Conservation (phyloP, 2,113 vertebrate genomes). For the Colossoma macropomum region DNA sequence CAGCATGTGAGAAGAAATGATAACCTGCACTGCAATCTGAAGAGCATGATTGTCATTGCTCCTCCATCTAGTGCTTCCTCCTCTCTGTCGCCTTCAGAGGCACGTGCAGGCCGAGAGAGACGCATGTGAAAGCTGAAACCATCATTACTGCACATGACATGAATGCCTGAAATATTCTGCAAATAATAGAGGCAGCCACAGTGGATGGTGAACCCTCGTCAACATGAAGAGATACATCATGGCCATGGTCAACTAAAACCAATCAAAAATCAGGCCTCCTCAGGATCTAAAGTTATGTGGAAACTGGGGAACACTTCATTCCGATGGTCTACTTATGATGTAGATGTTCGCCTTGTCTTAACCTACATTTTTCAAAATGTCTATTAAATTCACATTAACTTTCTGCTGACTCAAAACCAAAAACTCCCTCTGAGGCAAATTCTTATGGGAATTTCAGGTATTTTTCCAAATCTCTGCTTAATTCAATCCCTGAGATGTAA, state of each 20-base stretch:
- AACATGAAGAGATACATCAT: not conserved
- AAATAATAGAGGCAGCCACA: not conserved
- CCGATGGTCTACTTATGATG: not conserved
- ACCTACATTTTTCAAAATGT: too few species aligned
- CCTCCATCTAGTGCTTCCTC: not conserved
- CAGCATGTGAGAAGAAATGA: not conserved
- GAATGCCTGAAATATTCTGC: not conserved
- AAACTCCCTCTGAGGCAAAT: too few species aligned
- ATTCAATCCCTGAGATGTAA: too few species aligned
- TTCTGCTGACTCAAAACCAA: too few species aligned
- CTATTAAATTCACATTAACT: too few species aligned
- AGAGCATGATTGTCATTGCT: not conserved
- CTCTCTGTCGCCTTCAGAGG: not conserved
- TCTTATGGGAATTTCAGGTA: too few species aligned
- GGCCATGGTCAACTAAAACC: not conserved
- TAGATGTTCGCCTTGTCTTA: not conserved
- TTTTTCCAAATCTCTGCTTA: too few species aligned
- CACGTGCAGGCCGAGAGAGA: not conserved
- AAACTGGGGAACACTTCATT: not conserved
- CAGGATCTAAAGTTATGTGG: not conserved
- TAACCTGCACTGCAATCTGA: not conserved
- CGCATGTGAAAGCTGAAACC: not conserved
- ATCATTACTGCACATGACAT: not conserved
- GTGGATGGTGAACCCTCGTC: not conserved
- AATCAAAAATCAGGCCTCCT: not conserved